phyloP scores from a whole-genome alignment of 1,140 invertebrate genomes.

The Macrostomum lignano region DNA sequence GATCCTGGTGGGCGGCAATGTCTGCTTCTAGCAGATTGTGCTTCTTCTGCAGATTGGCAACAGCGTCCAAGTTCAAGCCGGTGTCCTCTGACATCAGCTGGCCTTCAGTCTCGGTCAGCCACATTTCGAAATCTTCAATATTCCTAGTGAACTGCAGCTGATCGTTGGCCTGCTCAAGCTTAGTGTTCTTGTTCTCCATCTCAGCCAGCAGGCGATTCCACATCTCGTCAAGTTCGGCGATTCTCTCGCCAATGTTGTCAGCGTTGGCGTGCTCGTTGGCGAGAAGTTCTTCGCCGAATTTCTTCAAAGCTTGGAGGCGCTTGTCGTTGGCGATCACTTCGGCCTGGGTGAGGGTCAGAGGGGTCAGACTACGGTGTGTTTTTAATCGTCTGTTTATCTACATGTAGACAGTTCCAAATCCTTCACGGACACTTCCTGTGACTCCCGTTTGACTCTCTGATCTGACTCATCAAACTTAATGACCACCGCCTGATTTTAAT shows the following conservation, averaged over 20 bases:
- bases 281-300: conserved; percentile 45
- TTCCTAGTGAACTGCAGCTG: conserved; percentile 93
- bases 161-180: conserved; percentile 69
- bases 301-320: conserved; percentile 67
- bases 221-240: conserved; percentile 61
- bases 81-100: conserved; percentile 82
- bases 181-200: conserved; percentile 56
- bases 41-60: conserved; percentile 89
- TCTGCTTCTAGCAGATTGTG: conserved; percentile 83
- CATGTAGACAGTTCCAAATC: too few relatives aligned
- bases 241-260: conserved; percentile 42
- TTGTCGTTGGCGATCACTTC: conserved; percentile 31
- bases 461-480: too few relatives aligned
- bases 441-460: too few relatives aligned
- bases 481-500: too few relatives aligned
- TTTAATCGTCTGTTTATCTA: too few relatives aligned
- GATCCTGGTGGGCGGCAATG: conserved; percentile 65
- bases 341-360: too few relatives aligned
- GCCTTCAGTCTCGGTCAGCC: conserved; percentile 83
- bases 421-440: too few relatives aligned
- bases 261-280: conserved; percentile 46
- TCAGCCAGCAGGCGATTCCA: conserved; percentile 69
- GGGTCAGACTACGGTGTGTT: too few relatives aligned
- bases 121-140: conserved; percentile 84
- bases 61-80: conserved; percentile 75